Conservation (phyloP, 2,113 vertebrate species). For the Myrmophylax atrothorax region DNA sequence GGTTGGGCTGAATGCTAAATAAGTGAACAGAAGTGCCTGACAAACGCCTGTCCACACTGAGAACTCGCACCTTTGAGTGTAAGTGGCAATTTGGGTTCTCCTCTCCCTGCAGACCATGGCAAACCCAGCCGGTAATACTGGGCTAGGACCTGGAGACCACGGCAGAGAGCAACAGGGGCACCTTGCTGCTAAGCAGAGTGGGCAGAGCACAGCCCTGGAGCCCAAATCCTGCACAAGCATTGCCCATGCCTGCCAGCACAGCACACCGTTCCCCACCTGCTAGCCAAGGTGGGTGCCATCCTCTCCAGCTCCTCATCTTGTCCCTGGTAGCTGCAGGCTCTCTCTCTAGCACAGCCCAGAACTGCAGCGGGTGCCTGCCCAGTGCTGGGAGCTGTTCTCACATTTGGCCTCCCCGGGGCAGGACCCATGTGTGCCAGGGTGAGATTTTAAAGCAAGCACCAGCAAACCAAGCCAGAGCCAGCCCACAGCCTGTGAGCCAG, state of each 20-base stretch:
- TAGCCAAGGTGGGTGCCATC: not conserved
- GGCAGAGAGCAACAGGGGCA: not conserved
- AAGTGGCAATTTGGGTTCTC: not conserved
- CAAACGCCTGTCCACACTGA: rapidly evolving
- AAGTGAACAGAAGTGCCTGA: not conserved
- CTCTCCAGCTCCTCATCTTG: not conserved
- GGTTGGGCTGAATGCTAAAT: not conserved
- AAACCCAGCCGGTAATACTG: not conserved
- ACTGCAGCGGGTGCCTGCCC: not conserved
- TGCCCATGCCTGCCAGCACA: not conserved
- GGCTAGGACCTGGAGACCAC: not conserved
- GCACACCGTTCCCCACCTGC: rapidly evolving
- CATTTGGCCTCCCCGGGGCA: not conserved
- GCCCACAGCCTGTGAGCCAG: not conserved
- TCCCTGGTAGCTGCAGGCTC: not conserved
- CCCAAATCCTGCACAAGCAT: not conserved
- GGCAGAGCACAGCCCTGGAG: not conserved
- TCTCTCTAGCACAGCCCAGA: not conserved
- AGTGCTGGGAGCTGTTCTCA: not conserved
- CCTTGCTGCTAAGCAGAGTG: not conserved
- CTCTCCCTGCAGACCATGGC: not conserved
- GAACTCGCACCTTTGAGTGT: not conserved
- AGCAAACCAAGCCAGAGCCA: rapidly evolving
- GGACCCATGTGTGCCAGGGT: rapidly evolving
- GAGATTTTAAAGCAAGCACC: not conserved